Base-by-base conservation (phyloP, 2,797 vertebrate genomes). In the Karalla daura region DNA sequence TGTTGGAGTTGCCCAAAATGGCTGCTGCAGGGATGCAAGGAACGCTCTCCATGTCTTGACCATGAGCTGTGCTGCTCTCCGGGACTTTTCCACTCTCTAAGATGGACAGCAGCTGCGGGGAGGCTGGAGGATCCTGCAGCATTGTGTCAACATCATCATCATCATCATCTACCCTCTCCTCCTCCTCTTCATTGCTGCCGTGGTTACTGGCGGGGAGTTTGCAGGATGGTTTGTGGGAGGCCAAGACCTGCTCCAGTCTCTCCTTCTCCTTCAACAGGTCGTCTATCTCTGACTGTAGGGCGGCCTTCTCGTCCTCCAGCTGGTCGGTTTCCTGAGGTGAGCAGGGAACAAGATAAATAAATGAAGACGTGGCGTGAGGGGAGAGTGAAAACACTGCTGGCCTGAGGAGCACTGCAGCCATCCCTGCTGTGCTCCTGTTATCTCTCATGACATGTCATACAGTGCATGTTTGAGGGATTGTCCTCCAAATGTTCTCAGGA, bases 241-340 rank as follows among this genome's bases (percentile, higher is more conserved):
- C 93, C 60, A 99, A 87, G 74, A 97, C 93, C 46, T 96, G 95
- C 88, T 98, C 96, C 11, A 99, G 93, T n/a, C 94, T 94, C 78
- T 96, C 96, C 78, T 98, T 98, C 90, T 99, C 97, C 80, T 96
- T 98, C 78, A 98, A 91, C 75, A 99, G 92, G 71, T 93, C 92
- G 2, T 93, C 93, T n/a, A 99, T 98, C 90, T 99, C 97, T 0
- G 92, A 90, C 90, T 98, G 95, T 75, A 99, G 89, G 5, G 86
- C 81, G 0, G 94, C 95, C 79, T 96, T 98, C 73, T 98, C 95
- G 4, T 98, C 96, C 68, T 99, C 97, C 2, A 99, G 91, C 50
- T 90, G 88, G 74, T 99, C 98, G 0, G 97, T 98, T 86, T 99
- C 97, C 96, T 98, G 84, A 56, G 43, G 43, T 49, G 20, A 69